Evolutionary conservation across 2,888 invertebrate genomes (phyloP).

Genomic region (Hypena proboscidalis): DNA sequence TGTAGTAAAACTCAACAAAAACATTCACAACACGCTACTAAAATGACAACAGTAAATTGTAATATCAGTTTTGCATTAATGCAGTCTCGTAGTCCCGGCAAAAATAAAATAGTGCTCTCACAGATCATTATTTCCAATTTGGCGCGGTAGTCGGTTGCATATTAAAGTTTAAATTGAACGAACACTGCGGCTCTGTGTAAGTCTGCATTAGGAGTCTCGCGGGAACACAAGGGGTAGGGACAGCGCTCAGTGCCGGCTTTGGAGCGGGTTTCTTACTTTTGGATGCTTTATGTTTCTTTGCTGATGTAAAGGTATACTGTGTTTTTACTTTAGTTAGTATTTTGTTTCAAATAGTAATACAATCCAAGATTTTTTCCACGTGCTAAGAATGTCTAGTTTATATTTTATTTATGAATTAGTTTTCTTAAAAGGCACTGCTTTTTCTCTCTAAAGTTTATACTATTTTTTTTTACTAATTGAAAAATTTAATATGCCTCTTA

Average conservation of each 20-base stretch:
- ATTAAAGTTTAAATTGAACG: constrained; percentile 84
- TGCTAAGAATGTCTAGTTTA: too few species aligned
- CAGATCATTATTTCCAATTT: constrained; percentile 81
- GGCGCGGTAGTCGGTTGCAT: constrained; percentile 71
- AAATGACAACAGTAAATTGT: constrained; percentile 16
- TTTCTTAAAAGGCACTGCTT: too few species aligned
- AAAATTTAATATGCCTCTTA: too few species aligned
- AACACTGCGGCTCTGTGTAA: constrained; percentile 75
- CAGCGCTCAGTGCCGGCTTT: constrained; percentile 18
- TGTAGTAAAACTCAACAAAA: background rate
- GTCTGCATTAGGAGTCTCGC: constrained; percentile 77
- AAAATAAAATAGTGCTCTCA: constrained; percentile 46
- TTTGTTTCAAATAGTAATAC: too few species aligned
- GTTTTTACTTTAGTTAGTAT: too few species aligned
- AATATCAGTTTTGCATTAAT: constrained; percentile 35
- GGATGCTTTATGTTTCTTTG: background rate
- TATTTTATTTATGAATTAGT: too few species aligned
- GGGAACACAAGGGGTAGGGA: constrained; percentile 52
- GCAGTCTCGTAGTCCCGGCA: constrained; percentile 17
- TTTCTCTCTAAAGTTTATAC: too few species aligned
- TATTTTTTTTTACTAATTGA: too few species aligned
- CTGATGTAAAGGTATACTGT: too few species aligned
- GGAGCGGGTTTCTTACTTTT: constrained; percentile 6
- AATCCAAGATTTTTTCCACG: too few species aligned
- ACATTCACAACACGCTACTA: constrained; percentile 8